Base-by-base conservation (phyloP, 2,113 vertebrate genomes). In the Crypturellus undulatus region DNA sequence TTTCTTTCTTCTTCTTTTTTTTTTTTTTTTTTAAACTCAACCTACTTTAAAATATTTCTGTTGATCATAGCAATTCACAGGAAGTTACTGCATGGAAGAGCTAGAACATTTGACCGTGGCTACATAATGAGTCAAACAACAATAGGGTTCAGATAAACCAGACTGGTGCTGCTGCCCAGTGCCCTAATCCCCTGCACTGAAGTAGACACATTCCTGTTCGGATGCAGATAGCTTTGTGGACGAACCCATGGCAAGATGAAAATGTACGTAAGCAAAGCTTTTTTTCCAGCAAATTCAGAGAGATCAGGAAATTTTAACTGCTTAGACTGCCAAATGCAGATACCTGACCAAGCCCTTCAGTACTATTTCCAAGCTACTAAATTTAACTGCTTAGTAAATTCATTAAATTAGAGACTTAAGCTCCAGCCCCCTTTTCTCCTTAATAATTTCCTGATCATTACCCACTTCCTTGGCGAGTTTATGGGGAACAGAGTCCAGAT, bases 361-460 rank as follows among this genome's bases (percentile, higher is more conserved):
- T 58, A 70, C 38, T 17, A 34, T 84, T 94, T 92, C 84, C 51
- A 73, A 84, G 12, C 20, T 47, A 4, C 47, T 34, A 49, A 49
- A 2, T 6, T 58, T 32, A 76, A 58, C 79, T 79, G 22, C 47
- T 79, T 62, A 79, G 40, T 75, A 90, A 83, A 85, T 85, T 20
- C 67, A 67, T n/a, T 91, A 79, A 81, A 84, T 93, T 58, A 43
- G 30, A 68, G 30, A 72, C 40, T 93, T 87, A 19, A 59, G 30
- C 56, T 73, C 79, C 91, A 88, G 92, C 60, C 25, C 89, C 92
- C 87, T 72, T 94, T 68, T 91, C 34, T 52, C 43, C 60, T 40
- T 70, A 88, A 93, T 91, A 64, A 90, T 56, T 59, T 59, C 51
- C 36, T 87, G 92, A 81, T 91, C 68, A 87, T 79, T 71, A 79